Evolutionary conservation across 1,140 invertebrate genomes (phyloP).

Genomic region (Cotesia chilonis): DNA sequence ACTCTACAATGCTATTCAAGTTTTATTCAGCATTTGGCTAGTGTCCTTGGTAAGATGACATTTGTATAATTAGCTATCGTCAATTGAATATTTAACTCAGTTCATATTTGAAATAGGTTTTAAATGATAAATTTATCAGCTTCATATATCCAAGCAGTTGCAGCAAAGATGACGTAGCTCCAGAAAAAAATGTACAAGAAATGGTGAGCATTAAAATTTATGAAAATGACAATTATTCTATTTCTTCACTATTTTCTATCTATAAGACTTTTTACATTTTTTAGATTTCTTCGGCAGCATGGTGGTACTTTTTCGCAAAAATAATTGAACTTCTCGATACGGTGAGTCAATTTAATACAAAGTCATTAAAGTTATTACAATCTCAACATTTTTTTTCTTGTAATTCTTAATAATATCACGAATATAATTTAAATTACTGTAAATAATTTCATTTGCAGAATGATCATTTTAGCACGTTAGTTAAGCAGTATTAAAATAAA

Average conservation of each 20-base stretch:
- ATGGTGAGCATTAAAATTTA: conserved; percentile 40
- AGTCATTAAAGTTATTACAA: no score
- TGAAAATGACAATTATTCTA: no score
- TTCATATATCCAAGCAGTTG: conserved; percentile 39
- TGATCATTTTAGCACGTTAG: no score
- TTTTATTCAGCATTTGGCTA: conserved; percentile 73
- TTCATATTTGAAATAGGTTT: not conserved
- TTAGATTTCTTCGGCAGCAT: conserved; percentile 57
- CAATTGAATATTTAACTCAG: no score
- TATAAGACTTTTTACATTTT: conserved; percentile 11
- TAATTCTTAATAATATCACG: no score
- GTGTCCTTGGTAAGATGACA: conserved; percentile 66
- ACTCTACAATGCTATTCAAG: conserved; percentile 76
- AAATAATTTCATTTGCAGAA: no score
- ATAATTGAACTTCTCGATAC: conserved; percentile 76
- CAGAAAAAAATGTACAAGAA: conserved; percentile 39
- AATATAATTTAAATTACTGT: no score
- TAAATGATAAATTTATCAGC: conserved; percentile 11
- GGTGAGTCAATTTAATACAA: conserved; percentile 45
- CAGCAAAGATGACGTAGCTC: conserved; percentile 36
- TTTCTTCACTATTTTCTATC: not conserved
- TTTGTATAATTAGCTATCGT: not conserved
- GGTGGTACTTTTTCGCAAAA: conserved; percentile 72
- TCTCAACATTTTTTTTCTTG: no score
- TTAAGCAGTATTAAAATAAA: no score